These are phyloP conservation scores for Entelurus aequoreus DNA, from an alignment of 2,113 vertebrate genomes.

Conservation along the genomic window DNA sequence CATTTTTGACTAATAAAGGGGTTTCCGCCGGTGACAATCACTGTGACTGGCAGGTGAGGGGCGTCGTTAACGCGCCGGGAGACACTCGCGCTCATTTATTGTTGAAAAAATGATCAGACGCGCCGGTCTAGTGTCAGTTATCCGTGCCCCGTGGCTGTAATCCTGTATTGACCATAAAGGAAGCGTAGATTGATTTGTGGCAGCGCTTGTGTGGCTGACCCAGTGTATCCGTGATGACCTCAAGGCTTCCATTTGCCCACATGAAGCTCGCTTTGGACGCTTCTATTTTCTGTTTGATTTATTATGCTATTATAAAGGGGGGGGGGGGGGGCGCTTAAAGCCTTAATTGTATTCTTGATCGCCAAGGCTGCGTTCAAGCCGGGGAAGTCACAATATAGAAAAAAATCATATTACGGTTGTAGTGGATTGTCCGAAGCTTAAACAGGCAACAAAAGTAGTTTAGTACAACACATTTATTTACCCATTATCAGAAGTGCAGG, in stretches of 20 bases:
- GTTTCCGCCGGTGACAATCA: constrained; percentile 47
- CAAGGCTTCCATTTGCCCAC: constrained; percentile 27
- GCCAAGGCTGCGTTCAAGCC: too few relatives aligned
- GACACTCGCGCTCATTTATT: constrained; percentile 27
- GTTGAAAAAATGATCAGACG: constrained; percentile 18
- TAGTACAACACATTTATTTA: too few relatives aligned
- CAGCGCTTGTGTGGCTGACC: constrained; percentile 31
- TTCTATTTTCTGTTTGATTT: too few relatives aligned
- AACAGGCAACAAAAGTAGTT: too few relatives aligned
- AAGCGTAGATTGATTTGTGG: constrained; percentile 56
- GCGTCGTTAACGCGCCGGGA: constrained; percentile 37
- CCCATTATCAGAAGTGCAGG: too few relatives aligned
- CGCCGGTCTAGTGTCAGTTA: constrained; percentile 12
- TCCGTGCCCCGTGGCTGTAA: constrained; percentile 30
- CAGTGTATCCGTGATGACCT: constrained; percentile 25
- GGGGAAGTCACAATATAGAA: too few relatives aligned
- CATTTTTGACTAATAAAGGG: constrained; percentile 49
- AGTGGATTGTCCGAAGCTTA: too few relatives aligned
- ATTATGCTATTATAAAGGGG: too few relatives aligned
- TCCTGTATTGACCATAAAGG: constrained; percentile 51
- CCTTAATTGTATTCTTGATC: too few relatives aligned
- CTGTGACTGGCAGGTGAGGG: constrained; percentile 48
- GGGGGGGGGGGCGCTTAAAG: too few relatives aligned
- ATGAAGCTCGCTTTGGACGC: constrained; percentile 10
- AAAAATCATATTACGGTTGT: too few relatives aligned